A percentile compares a stretch with the other conserved stretches of the same genome.
phyloP scores from a whole-genome alignment of 2,113 vertebrate species.

The Corythaeola cristata region DNA sequence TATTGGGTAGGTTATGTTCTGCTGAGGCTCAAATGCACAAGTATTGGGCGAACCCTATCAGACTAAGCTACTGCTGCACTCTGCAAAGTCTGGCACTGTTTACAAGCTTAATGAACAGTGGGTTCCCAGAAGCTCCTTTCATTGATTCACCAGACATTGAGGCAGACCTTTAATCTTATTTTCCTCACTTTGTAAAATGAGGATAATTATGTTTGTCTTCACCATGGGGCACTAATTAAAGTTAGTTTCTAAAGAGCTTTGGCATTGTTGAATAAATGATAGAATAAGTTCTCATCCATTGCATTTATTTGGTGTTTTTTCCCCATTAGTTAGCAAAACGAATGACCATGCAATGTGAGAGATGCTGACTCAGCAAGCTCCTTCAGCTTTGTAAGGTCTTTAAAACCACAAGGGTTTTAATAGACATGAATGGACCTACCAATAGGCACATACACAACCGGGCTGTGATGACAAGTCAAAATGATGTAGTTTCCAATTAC shows the following conservation, averaged over 20 bases:
- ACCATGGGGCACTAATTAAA: not conserved
- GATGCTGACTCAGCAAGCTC: slow-evolving; percentile 17
- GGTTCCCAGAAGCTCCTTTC: not conserved
- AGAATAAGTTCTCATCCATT: not conserved
- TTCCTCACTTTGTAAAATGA: not conserved
- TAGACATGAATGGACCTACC: not conserved
- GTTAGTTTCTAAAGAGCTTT: not conserved
- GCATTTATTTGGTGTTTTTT: not conserved
- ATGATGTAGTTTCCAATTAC: slow-evolving; percentile 18
- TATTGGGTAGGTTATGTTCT: not conserved
- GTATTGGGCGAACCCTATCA: not conserved
- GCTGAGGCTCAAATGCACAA: not conserved
- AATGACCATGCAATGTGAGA: not conserved
- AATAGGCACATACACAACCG: accelerated
- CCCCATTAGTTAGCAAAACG: not conserved
- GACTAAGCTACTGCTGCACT: not conserved
- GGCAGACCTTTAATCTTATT: not conserved
- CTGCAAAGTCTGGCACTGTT: not conserved
- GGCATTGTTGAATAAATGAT: not conserved
- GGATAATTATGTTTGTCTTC: not conserved
- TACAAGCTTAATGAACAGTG: not conserved
- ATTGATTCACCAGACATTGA: not conserved
- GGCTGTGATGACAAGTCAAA: not conserved
- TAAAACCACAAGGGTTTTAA: not conserved
- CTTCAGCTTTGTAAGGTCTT: not conserved